Percentiles rank a stretch among this genome's conserved stretches.
Evolutionary conservation across 2,113 vertebrate genomes (phyloP).

Genomic region (Phylloscopus trochilus): DNA sequence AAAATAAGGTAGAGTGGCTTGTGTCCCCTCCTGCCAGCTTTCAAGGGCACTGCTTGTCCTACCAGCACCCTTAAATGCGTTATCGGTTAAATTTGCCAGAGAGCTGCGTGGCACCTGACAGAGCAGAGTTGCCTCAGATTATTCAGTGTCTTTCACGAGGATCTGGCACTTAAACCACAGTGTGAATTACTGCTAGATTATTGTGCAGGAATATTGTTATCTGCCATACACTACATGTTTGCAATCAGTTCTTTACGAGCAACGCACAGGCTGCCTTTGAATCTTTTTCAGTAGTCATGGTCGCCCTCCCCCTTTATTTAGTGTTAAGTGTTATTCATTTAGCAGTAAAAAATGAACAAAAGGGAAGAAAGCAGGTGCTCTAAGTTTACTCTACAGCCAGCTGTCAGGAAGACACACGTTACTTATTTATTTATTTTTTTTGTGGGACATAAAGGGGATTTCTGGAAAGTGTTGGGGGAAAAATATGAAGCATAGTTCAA

Average conservation of each 20-base stretch:
- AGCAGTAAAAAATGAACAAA: constrained; percentile 65
- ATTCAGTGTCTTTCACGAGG: constrained; percentile 30
- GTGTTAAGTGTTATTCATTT: constrained; percentile 71
- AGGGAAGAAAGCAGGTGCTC: constrained; percentile 72
- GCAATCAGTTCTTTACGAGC: constrained; percentile 42
- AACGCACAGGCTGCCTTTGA: constrained; percentile 16
- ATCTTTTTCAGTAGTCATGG: constrained; percentile 64
- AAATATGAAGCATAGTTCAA: constrained; percentile 52
- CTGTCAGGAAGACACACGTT: constrained; percentile 62
- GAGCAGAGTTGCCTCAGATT: constrained; percentile 33
- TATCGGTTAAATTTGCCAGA: constrained; percentile 7
- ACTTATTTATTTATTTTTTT: constrained; percentile 45
- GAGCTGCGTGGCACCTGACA: neutral
- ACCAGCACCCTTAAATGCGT: neutral
- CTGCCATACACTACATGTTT: constrained; percentile 10
- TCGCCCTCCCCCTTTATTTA: constrained; percentile 69
- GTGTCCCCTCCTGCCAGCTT: neutral
- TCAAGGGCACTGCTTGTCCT: constrained; percentile 32
- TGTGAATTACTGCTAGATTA: constrained; percentile 51
- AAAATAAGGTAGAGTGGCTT: constrained; percentile 14
- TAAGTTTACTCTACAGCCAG: constrained; percentile 71
- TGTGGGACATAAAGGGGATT: constrained; percentile 31
- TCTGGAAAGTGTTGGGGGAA: constrained; percentile 44
- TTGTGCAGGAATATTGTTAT: constrained; percentile 50
- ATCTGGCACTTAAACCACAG: constrained; percentile 36